phyloP scores from a whole-genome alignment of 1,140 invertebrate genomes.

The Polypedilum pembai region DNA sequence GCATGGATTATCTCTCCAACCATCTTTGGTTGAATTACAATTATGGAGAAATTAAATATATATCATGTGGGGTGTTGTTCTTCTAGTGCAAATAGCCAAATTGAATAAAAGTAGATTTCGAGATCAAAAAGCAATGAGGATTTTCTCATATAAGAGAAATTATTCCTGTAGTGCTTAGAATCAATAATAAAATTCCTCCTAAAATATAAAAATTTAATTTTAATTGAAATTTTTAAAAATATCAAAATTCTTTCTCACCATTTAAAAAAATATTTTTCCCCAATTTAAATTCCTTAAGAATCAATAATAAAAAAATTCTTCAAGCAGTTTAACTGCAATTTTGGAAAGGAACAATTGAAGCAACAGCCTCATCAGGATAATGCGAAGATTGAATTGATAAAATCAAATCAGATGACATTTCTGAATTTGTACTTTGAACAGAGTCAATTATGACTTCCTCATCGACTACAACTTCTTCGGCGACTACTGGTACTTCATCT shows the following conservation, averaged over 20 bases:
- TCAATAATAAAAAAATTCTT: not conserved
- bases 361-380: not conserved
- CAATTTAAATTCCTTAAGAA: not conserved
- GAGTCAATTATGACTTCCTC: not conserved
- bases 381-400: slow-evolving; percentile 23
- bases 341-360: slow-evolving; percentile 4
- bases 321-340: slow-evolving; percentile 2
- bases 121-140: slow-evolving; percentile 14
- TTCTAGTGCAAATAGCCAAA: not conserved
- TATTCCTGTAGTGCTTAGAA: not conserved
- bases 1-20: too few relatives aligned
- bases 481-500: not conserved
- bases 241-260: not conserved
- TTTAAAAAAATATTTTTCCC: not conserved
- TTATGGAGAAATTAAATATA: too few relatives aligned
- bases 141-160: not conserved
- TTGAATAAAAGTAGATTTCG: not conserved
- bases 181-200: not conserved
- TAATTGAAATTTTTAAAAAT: too few relatives aligned
- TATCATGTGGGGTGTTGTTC: not conserved
- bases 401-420: not conserved
- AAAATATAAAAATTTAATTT: not conserved
- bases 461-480: not conserved
- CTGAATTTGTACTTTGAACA: slow-evolving; percentile 3
- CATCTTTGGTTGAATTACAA: too few relatives aligned